Evolutionary conservation across 2,113 vertebrate species (phyloP).

Genomic region (Nothoprocta pentlandii): DNA sequence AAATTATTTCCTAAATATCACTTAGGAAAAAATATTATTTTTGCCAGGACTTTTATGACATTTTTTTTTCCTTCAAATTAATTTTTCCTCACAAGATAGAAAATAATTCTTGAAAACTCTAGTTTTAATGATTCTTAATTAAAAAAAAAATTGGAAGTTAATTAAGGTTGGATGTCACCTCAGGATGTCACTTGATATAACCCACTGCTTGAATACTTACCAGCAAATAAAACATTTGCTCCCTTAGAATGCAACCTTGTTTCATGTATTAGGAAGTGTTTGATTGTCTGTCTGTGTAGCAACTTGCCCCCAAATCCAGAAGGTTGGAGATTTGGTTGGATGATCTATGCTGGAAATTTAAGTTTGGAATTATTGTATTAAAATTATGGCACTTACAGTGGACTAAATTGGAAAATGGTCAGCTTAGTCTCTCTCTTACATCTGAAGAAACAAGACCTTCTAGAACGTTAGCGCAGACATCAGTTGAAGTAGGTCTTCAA

Average conservation of each 20-base stretch:
- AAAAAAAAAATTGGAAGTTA: not conserved
- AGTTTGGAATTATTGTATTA: not conserved
- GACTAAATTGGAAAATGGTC: not conserved
- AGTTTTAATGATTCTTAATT: not conserved
- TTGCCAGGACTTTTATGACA: not conserved
- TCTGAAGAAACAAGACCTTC: not conserved
- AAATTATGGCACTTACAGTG: not conserved
- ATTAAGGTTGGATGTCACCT: not conserved
- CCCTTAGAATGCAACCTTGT: not conserved
- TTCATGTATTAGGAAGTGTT: not conserved
- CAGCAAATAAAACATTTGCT: rapidly evolving
- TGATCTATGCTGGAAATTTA: not conserved
- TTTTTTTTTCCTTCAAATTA: not conserved
- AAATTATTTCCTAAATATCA: not conserved
- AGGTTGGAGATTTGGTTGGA: not conserved
- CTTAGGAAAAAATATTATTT: not conserved
- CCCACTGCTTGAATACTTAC: not conserved
- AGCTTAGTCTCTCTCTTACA: not conserved
- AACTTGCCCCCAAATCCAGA: not conserved
- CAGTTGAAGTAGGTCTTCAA: not conserved
- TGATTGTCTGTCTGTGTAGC: not conserved
- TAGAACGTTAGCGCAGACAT: not conserved
- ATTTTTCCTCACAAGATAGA: not conserved
- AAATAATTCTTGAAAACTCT: not conserved
- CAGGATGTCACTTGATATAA: not conserved